Conservation (phyloP, 2,888 invertebrate species). For the Megaustenia siamemsis region DNA sequence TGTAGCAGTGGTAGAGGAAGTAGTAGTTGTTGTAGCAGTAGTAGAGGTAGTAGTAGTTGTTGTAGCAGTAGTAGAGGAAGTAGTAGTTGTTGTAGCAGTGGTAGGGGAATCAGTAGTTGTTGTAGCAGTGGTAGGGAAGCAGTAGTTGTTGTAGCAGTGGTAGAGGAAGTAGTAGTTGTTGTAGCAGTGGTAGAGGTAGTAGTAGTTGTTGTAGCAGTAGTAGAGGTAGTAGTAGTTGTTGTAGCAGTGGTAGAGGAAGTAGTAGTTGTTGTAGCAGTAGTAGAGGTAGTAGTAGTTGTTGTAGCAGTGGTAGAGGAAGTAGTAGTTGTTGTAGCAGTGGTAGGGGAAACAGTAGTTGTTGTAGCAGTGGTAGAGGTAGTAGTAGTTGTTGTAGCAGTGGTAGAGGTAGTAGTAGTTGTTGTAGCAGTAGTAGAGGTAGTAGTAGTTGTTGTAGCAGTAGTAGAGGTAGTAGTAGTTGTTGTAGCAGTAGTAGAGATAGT, state of each 20-base stretch:
- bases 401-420: neutral
- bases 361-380: neutral
- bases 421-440: neutral
- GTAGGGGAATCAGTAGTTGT: neutral
- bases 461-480: neutral
- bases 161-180: neutral
- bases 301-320: neutral
- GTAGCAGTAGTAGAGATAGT: neutral
- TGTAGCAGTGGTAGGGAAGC: no score
- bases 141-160: neutral
- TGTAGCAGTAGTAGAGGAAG: no score
- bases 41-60: neutral
- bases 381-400: neutral
- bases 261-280: slow-evolving; percentile 25
- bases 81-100: neutral
- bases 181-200: neutral
- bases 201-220: slow-evolving; percentile 16
- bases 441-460: neutral
- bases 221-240: slow-evolving; percentile 14
- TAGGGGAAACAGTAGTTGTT: neutral
- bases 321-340: neutral
- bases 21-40: neutral
- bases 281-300: slow-evolving; percentile 21
- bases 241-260: neutral
- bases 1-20: neutral